A percentile compares a stretch with the other conserved stretches of the same genome.
Evolutionary conservation across 1,140 invertebrate genomes (phyloP).

Genomic region (Drosophila sp.): DNA sequence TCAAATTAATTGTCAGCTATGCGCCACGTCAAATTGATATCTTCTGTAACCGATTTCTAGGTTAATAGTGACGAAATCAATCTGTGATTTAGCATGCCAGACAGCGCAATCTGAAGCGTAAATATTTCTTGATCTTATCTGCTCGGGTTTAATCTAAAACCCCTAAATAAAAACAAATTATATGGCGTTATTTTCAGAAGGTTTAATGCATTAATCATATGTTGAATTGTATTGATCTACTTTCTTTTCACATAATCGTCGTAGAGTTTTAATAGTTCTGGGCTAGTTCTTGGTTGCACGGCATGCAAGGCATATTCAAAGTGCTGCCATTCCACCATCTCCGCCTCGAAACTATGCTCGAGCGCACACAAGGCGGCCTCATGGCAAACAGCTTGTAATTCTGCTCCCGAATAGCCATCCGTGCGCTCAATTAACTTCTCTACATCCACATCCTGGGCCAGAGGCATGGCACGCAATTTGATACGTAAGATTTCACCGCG

Average conservation of each 20-base stretch:
- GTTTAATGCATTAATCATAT: too few species aligned
- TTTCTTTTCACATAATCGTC: constrained; percentile 81
- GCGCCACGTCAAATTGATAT: neutral
- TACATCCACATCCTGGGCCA: constrained; percentile 86
- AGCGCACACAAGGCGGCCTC: constrained; percentile 93
- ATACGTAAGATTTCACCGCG: constrained; percentile 89
- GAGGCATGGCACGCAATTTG: constrained; percentile 87
- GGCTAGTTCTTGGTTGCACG: constrained; percentile 89
- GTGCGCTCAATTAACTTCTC: constrained; percentile 87
- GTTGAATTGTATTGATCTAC: constrained; percentile 16
- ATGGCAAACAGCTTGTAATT: constrained; percentile 93
- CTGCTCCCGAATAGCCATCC: constrained; percentile 93
- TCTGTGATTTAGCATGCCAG: neutral
- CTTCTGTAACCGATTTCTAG: neutral
- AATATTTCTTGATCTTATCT: constrained; percentile 4
- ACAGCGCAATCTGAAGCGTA: neutral
- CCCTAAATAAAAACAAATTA: constrained; percentile 7
- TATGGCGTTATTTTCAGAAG: too few species aligned
- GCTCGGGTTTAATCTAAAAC: neutral
- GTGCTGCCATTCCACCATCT: constrained; percentile 85
- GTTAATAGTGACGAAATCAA: neutral
- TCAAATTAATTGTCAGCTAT: constrained; percentile 17
- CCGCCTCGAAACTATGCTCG: constrained; percentile 87
- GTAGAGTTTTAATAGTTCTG: constrained; percentile 88
- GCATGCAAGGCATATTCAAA: constrained; percentile 88